A percentile compares a stretch with the other conserved stretches of the same genome.
phyloP scores from a whole-genome alignment of 2,888 invertebrate genomes.

The Ochropacha duplaris region DNA sequence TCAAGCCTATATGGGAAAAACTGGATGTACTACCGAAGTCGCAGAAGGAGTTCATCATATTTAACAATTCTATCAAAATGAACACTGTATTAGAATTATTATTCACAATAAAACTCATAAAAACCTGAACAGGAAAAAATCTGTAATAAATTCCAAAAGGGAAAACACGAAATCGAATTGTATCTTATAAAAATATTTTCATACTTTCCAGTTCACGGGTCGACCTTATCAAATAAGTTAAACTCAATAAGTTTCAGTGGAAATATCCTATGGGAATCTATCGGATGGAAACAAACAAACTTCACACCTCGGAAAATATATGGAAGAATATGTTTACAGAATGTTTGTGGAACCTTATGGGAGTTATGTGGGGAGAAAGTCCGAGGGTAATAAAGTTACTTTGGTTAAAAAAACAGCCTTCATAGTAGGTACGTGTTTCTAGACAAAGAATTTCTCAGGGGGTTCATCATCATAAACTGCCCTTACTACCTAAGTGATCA shows the following conservation, averaged over 20 bases:
- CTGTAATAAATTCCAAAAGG: constrained; percentile 14
- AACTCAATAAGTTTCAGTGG: constrained; percentile 62
- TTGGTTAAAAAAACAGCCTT: not conserved
- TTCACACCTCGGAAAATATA: constrained; percentile 38
- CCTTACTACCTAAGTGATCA: no score
- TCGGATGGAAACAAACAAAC: constrained; percentile 43
- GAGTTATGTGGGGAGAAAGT: not conserved
- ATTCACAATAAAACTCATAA: not conserved
- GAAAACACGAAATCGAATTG: constrained; percentile 5
- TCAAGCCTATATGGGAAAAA: no score
- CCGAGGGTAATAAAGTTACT: not conserved
- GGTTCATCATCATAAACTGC: no score
- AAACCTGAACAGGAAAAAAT: constrained; percentile 4
- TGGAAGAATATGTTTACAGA: constrained; percentile 29
- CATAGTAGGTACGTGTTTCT: no score
- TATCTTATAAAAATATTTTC: constrained; percentile 7
- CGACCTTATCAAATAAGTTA: constrained; percentile 66
- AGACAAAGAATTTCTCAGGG: no score
- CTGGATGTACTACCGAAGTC: no score
- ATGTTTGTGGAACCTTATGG: not conserved
- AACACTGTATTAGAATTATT: not conserved
- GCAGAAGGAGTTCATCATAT: no score
- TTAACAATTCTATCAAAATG: not conserved
- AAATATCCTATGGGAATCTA: constrained; percentile 35
- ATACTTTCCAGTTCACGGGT: constrained; percentile 19